Base-by-base conservation (phyloP, 2,797 vertebrate genomes). In the Sebastes itinus region DNA sequence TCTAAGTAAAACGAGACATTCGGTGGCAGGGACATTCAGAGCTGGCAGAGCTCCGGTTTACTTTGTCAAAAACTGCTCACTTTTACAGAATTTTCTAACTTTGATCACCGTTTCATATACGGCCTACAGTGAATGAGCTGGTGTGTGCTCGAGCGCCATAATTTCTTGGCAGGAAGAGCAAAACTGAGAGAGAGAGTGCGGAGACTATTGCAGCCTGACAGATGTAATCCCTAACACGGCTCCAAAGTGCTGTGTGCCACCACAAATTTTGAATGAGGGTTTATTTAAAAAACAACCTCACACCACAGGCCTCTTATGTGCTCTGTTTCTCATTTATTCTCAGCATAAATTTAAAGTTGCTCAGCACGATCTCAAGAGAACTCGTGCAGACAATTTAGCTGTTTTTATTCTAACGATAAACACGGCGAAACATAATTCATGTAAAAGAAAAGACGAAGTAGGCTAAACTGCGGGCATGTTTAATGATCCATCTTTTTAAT, bases 241-340 rank as follows among this genome's bases (percentile, higher is more conserved):
- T 91, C 88, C 88, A 90, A 89, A 93, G 89, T 88, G 87, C 89
- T 81, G 85, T 68, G 77, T 88, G 91, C 87, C 91, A 92, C 92
- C 92, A 81, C 92, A 92, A 84, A 89, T 89, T 92, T 82, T 86
- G 75, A 77, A 84, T 80, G 80, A 85, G 88, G 86, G 90, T 92
- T 95, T 94, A 90, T 93, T 92, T 93, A 87, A 92, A 94, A 90
- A 93, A 92, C 90, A 92, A 85, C 65, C 89, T 92, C 92, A 88
- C 94, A 93, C 94, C 90, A 84, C 91, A 90, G 87, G 87, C 82
- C 88, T 92, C 92, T 92, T 87, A 86, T 78, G 79, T 60, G 86
- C 87, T 81, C 88, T 80, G 90, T 54, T 83, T 90, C 88, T 87
- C 85, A 79, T 93, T 94, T 90, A 82, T 87, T 72, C 88, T 72